Evolutionary conservation across 1,140 invertebrate genomes (phyloP).

Genomic region (Nasonia vitripennis): DNA sequence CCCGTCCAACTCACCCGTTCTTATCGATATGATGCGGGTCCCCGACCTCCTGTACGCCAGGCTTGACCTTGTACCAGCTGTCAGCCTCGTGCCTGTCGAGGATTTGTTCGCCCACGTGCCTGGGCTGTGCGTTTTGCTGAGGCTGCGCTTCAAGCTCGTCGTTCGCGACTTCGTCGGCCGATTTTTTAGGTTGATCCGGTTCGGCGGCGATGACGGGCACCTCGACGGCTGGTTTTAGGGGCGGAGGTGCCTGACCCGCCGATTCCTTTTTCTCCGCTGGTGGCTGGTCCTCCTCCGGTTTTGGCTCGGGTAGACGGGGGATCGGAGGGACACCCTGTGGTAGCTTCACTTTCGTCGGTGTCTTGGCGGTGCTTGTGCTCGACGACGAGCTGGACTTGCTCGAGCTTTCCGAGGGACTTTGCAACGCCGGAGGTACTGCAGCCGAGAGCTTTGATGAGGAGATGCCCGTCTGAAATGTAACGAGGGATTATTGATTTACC

Average conservation of each 20-base stretch:
- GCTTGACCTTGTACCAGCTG: conserved; percentile 61
- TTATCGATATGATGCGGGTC: conserved; percentile 67
- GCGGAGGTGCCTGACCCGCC: conserved; percentile 17
- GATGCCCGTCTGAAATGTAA: conserved; percentile 43
- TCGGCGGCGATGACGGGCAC: neutral
- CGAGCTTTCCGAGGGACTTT: conserved; percentile 59
- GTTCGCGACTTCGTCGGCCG: neutral
- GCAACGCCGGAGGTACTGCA: conserved; percentile 44
- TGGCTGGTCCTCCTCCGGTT: conserved; percentile 50
- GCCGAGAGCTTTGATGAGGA: conserved; percentile 54
- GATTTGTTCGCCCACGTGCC: conserved; percentile 58
- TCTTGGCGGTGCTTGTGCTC: conserved; percentile 57
- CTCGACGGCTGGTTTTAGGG: neutral
- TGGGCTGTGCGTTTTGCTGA: conserved; percentile 37
- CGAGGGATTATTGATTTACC: neutral
- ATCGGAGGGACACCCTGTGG: conserved; percentile 71
- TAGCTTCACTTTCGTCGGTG: conserved; percentile 64
- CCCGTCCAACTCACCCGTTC: conserved; percentile 48
- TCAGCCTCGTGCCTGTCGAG: conserved; percentile 61
- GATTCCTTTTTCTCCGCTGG: neutral
- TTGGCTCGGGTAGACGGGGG: conserved; percentile 63
- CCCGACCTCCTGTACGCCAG: conserved; percentile 70
- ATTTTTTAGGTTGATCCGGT: neutral
- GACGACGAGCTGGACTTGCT: conserved; percentile 48
- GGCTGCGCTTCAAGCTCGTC: conserved; percentile 43